These are phyloP conservation scores for Diachasma alloeum DNA, from an alignment of 1,140 invertebrate genomes.

Conservation along the genomic window DNA sequence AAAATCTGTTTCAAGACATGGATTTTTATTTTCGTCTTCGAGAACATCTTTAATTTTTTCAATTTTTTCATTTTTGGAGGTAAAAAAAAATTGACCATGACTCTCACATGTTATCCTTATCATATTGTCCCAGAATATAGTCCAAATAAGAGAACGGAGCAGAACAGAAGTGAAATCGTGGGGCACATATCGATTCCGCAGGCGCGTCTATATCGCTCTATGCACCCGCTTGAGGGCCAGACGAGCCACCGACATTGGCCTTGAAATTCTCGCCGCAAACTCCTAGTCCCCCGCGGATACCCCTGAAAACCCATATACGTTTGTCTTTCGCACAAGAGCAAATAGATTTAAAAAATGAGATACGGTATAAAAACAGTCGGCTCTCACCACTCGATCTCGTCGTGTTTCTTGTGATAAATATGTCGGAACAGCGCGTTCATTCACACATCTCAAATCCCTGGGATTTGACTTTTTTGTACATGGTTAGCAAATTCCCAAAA, in stretches of 20 bases:
- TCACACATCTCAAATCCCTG: not conserved
- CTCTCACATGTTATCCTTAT: too few species aligned
- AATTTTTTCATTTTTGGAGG: too few species aligned
- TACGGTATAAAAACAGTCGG: not conserved
- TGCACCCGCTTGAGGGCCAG: not conserved
- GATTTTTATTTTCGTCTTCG: too few species aligned
- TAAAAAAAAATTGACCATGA: too few species aligned
- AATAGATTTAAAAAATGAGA: not conserved
- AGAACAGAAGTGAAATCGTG: not conserved
- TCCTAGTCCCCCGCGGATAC: not conserved
- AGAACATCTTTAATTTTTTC: too few species aligned
- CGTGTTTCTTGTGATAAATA: not conserved
- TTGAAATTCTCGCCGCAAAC: not conserved
- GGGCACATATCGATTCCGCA: not conserved
- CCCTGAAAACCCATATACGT: not conserved
- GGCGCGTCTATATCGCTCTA: not conserved
- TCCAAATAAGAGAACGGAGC: not conserved
- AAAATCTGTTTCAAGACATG: too few species aligned
- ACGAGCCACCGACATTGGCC: not conserved
- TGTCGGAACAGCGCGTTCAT: not conserved
- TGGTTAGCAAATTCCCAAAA: not conserved
- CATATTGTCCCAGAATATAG: not conserved
- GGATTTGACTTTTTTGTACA: not conserved
- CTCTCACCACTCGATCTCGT: not conserved
- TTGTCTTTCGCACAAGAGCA: not conserved